Evolutionary conservation across 1,140 invertebrate species (phyloP), one percentile per base, ranked within the genome.

Genomic region (Procambarus virginalis): DNA sequence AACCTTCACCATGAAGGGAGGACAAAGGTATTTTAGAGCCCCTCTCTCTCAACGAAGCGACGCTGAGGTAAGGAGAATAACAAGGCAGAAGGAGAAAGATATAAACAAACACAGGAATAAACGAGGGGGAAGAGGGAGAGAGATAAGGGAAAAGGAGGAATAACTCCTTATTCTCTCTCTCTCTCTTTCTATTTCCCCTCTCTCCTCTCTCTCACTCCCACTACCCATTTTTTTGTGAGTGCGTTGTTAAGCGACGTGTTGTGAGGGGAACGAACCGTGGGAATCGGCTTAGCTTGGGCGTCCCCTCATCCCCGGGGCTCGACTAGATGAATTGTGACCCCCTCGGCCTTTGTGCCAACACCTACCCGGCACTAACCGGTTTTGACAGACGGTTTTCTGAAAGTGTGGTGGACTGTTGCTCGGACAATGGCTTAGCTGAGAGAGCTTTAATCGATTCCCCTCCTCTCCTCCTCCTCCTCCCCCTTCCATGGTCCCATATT

Each of bases 301-400:
- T 86, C 14, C 85, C 85, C 85, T 86, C 85, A 60, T 64, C 85
- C 85, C 76, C 55, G 76, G 84, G 85, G 85, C 45, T 48, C 76
- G 22, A 75, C 76, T 45, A 86, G 85, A 86, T 86, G 85, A 86
- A 86, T 86, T 86, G 85, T 86, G 58, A 79, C 85, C 85, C 85
- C 60, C 60, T 20, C 20, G 10, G 10, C 76, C 77, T 79, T 80
- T 79, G 85, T 80, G 58, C 60, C 85, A 70, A 86, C 85, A 79
- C 85, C 45, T 79, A 60, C 76, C 85, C 77, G 60, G 79, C 75
- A 80, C 84, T 79, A 86, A 79, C 85, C 76, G 85, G 76, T 86
- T 86, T 79, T 78, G 85, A 86, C 76, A 86, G 46, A 75, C 76
- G 85, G 76, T 78, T 78, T 80, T 64, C 84, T 86, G 58, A 79